phyloP scores from a whole-genome alignment of 2,888 invertebrate genomes.

The Lasioglossum vierecki region DNA sequence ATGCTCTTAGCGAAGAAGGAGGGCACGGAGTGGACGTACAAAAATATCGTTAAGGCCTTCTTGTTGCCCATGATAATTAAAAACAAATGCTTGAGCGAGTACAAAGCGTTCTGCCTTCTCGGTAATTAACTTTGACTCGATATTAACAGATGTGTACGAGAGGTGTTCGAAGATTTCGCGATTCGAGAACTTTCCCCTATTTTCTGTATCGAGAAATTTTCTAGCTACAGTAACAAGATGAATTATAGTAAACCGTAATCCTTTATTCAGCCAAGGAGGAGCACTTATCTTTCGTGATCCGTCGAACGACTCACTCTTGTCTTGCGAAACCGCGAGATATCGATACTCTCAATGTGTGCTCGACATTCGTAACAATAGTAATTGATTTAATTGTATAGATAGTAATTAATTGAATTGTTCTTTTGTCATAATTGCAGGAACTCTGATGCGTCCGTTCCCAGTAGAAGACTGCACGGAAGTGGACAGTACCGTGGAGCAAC shows the following conservation, averaged over 20 bases:
- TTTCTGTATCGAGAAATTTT: neutral
- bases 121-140: conserved; percentile 62
- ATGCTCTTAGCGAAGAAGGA: conserved; percentile 83
- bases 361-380: too few relatives aligned
- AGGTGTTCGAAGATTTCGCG: too few relatives aligned
- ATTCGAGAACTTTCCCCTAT: neutral
- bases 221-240: too few relatives aligned
- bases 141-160: neutral
- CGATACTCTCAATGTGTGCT: too few relatives aligned
- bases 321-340: too few relatives aligned
- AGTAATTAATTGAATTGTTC: neutral
- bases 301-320: too few relatives aligned
- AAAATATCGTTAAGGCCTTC: conserved; percentile 78
- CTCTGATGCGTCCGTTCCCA: conserved; percentile 76
- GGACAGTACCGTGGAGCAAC: conserved; percentile 70
- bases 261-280: too few relatives aligned
- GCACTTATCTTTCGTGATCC: too few relatives aligned
- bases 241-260: too few relatives aligned
- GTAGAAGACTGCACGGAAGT: conserved; percentile 66
- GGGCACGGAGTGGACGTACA: conserved; percentile 81
- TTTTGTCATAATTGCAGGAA: conserved; percentile 66
- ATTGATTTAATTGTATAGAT: neutral
- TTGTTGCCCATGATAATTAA: conserved; percentile 75
- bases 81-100: conserved; percentile 68
- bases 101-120: conserved; percentile 75